Evolutionary conservation across 2,888 invertebrate species (phyloP), one percentile per base, ranked within the genome.

Genomic region (Lepidocyrtoides sp.): DNA sequence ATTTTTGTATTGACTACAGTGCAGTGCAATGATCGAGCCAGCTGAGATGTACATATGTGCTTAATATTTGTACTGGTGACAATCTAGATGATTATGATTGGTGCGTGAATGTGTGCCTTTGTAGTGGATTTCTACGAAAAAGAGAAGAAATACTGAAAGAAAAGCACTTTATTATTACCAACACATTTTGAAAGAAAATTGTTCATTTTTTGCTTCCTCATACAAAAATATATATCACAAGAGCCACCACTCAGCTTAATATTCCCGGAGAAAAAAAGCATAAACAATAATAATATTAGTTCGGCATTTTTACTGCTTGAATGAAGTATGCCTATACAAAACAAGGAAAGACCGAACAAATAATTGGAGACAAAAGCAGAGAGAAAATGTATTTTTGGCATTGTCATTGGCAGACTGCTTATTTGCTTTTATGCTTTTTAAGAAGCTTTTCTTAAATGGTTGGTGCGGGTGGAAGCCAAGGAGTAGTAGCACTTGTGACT

Each of bases 151-250:
- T 60, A 5, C 20, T 20, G 14, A 63, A 36, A 72, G 20, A 69
- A 69, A 69, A 84, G 26, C 51, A 48, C 66, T n/a, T 69, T 51
- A 84, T 84, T 66, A 51, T 57, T 69, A 51, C 26, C 29, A 32
- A 32, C 20, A 20, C 41, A n/a, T 48, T 36, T 17, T 23, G 4
- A 41, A 14, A 7, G 41, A n/a, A 12, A 8, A 32, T 66, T 66
- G 32, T 66, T 66, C 57, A 57, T 57, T 57, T 57, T 57, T 57
- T 17, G 57, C 4, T 57, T 10, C n/a, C 14, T 51, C n/a, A 14
- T 51, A n/a, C 51, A 10, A n/a, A n/a, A n/a, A n/a, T n/a, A n/a
- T n/a, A n/a, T n/a, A n/a, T n/a, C n/a, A n/a, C n/a, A n/a, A n/a
- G n/a, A n/a, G n/a, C 51, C 51, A 8, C 41, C 48, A 48, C 14